phyloP scores from a whole-genome alignment of 2,113 vertebrate genomes.

The Rhizomys pruinosus region DNA sequence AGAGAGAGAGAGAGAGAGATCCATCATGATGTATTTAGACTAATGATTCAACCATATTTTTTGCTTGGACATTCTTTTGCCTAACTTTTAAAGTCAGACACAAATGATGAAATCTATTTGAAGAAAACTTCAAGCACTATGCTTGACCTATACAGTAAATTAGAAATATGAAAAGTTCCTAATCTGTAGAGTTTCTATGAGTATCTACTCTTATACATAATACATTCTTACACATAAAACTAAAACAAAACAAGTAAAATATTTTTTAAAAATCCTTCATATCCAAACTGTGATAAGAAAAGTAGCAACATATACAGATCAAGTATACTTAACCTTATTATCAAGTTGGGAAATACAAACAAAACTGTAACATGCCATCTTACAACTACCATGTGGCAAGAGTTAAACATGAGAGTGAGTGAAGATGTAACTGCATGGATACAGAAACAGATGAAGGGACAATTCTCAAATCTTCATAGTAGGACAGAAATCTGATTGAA shows the following conservation, averaged over 20 bases:
- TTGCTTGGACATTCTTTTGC: not conserved
- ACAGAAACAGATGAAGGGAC: not conserved
- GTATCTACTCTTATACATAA: too few relatives aligned
- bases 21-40: constrained; percentile 27
- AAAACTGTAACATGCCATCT: not conserved
- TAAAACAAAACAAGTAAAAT: too few relatives aligned
- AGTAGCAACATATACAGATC: not conserved
- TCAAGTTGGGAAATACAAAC: not conserved
- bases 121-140: constrained; percentile 17
- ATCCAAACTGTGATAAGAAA: constrained; percentile 3
- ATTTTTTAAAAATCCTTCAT: not conserved
- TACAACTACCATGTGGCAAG: not conserved
- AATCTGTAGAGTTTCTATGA: too few relatives aligned
- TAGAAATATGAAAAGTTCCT: too few relatives aligned
- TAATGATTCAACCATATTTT: constrained; percentile 30
- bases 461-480: not conserved
- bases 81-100: constrained; percentile 47
- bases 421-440: not conserved
- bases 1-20: too few relatives aligned
- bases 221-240: too few relatives aligned
- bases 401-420: not conserved
- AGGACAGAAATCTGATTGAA: not conserved
- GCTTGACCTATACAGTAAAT: not conserved
- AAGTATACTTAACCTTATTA: not conserved
- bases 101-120: constrained; percentile 45